Evolutionary conservation across 2,888 invertebrate species (phyloP).

Genomic region (Amorpha juglandis): DNA sequence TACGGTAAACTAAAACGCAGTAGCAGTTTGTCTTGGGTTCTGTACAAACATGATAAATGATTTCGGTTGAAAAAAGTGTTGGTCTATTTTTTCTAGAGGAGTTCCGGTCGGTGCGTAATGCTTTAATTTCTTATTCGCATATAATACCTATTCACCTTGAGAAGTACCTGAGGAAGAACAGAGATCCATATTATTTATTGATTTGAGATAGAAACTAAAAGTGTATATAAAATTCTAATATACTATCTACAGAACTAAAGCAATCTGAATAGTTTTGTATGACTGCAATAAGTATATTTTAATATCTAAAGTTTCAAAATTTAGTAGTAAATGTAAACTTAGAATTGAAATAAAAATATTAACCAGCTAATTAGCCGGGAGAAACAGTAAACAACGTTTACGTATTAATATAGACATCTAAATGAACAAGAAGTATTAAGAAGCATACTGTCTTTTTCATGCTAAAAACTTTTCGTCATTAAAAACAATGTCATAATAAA

Average conservation of each 20-base stretch:
- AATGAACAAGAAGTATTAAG: conserved; percentile 32
- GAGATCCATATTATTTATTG: conserved; percentile 74
- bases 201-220: conserved; percentile 29
- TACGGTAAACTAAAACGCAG: conserved; percentile 80
- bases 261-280: background rate
- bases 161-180: conserved; percentile 84
- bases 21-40: conserved; percentile 83
- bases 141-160: conserved; percentile 84
- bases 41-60: conserved; percentile 83
- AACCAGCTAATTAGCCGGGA: background rate
- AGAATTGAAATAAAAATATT: background rate
- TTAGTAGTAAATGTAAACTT: background rate
- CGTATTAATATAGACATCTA: background rate
- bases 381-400: background rate
- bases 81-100: conserved; percentile 76
- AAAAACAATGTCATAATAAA: conserved; percentile 79
- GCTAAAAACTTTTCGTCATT: conserved; percentile 57
- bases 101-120: conserved; percentile 77
- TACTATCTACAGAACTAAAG: conserved; percentile 13
- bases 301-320: background rate
- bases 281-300: background rate
- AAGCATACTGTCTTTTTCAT: conserved; percentile 20
- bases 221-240: background rate
- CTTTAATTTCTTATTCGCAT: conserved; percentile 76
- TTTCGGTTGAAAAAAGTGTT: conserved; percentile 80